Evolutionary conservation across 1,140 invertebrate species (phyloP).

Genomic region (Panonychus citri): DNA sequence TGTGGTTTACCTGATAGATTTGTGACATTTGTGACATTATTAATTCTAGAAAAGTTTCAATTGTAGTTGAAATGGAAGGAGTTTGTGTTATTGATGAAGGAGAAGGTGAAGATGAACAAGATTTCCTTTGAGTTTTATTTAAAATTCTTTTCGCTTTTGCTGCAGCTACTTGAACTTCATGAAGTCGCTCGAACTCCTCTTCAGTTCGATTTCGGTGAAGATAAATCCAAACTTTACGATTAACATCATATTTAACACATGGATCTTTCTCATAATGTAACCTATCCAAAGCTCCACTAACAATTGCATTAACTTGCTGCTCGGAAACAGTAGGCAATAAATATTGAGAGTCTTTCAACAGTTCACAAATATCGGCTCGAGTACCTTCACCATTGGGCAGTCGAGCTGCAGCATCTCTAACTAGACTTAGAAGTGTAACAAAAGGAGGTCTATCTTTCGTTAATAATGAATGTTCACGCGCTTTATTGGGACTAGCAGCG

Average conservation of each 20-base stretch:
- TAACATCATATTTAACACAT: conserved; percentile 67
- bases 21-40: too few relatives aligned
- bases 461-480: conserved; percentile 58
- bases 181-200: conserved; percentile 41
- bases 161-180: conserved; percentile 27
- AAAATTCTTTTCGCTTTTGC: conserved; percentile 22
- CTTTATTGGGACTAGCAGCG: conserved; percentile 26
- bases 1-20: too few relatives aligned
- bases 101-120: not conserved
- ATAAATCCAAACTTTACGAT: conserved; percentile 72
- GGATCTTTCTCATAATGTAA: conserved; percentile 70
- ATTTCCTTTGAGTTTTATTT: not conserved
- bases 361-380: conserved; percentile 58
- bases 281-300: conserved; percentile 63
- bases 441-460: conserved; percentile 61
- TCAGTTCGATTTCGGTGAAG: conserved; percentile 50
- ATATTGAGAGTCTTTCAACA: conserved; percentile 62
- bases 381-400: conserved; percentile 80
- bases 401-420: conserved; percentile 70
- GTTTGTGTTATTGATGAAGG: not conserved
- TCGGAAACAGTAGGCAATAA: conserved; percentile 44
- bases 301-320: conserved; percentile 44
- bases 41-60: too few relatives aligned
- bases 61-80: not conserved
- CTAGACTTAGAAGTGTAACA: conserved; percentile 53